Percentiles rank a stretch among this genome's conserved stretches.
Evolutionary conservation across 2,888 invertebrate species (phyloP).

Genomic region (Eupithecia centaureata): DNA sequence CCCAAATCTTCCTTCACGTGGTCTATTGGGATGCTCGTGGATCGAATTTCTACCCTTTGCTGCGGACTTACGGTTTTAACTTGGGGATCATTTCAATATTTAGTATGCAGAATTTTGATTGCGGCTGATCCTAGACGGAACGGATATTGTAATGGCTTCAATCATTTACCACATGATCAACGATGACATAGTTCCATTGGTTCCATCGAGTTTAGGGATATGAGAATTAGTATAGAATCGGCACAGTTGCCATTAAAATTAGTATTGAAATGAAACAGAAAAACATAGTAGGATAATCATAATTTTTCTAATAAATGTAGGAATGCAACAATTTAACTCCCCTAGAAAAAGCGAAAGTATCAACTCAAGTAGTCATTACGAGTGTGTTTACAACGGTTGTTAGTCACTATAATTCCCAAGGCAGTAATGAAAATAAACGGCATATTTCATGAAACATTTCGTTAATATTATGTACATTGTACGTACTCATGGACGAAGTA

Average conservation of each 20-base stretch:
- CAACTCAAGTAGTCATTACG: not conserved
- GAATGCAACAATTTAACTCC: slow-evolving; percentile 1
- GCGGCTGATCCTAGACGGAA: not conserved
- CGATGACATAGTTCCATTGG: no score
- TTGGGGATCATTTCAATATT: not conserved
- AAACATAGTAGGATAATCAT: not conserved
- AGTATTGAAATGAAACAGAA: not conserved
- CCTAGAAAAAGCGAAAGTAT: slow-evolving; percentile 7
- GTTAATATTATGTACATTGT: slow-evolving; percentile 11
- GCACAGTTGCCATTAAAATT: not conserved
- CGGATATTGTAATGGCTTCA: not conserved
- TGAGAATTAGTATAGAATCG: not conserved
- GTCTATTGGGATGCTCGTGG: slow-evolving; percentile 17
- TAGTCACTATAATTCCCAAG: slow-evolving; percentile 3
- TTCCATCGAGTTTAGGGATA: no score
- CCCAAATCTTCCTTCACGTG: slow-evolving; percentile 25
- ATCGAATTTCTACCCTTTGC: slow-evolving; percentile 1
- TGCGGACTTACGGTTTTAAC: not conserved
- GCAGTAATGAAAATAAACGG: slow-evolving; percentile 20
- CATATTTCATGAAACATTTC: slow-evolving; percentile 25
- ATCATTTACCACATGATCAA: not conserved
- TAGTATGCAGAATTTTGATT: not conserved
- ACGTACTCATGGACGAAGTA: slow-evolving; percentile 16
- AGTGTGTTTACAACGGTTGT: not conserved
- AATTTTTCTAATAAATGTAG: not conserved